Base-by-base conservation (phyloP, 1,140 invertebrate species). In the Hirudo medicinalis region DNA sequence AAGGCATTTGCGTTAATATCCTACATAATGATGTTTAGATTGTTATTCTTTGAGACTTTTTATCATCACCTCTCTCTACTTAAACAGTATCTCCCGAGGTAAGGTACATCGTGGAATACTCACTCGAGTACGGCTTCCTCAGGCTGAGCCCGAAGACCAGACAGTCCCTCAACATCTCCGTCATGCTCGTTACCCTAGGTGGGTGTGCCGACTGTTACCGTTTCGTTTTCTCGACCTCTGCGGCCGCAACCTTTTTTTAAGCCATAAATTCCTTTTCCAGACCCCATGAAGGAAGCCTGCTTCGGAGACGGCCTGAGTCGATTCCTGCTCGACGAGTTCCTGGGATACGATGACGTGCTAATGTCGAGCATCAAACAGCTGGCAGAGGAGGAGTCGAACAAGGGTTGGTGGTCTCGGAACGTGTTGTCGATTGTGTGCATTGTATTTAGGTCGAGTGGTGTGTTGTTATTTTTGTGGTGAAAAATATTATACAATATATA, bases 21-120 rank as follows among this genome's bases (percentile, higher is more conserved):
- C n/a, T n/a, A n/a, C n/a, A n/a, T n/a, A n/a, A n/a, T n/a, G n/a
- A n/a, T n/a, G n/a, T n/a, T n/a, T n/a, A n/a, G n/a, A n/a, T n/a
- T n/a, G n/a, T n/a, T n/a, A n/a, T n/a, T n/a, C n/a, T n/a, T n/a
- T n/a, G n/a, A n/a, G n/a, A 36, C 32, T 36, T 36, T 36, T 36
- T 3, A 36, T 6, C 32, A 6, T 36, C 32, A 36, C 32, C 32
- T 36, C 32, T 36, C 32, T 36, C 32, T 36, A 36, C 32, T 6
- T 36, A 36, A 25, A 57, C 76, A 87, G 89, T 87, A 70, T 89
- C 88, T 88, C 82, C 86, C 79, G 90, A 93, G 76, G 92, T 96
- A 76, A 90, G 93, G 78, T 97, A 97, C 79, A 96, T 98, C 54
- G 89, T 98, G 6, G 96, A 99, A 81, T 99, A 97, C 85, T 92